phyloP scores from a whole-genome alignment of 2,888 invertebrate species.

The Idaea straminata region DNA sequence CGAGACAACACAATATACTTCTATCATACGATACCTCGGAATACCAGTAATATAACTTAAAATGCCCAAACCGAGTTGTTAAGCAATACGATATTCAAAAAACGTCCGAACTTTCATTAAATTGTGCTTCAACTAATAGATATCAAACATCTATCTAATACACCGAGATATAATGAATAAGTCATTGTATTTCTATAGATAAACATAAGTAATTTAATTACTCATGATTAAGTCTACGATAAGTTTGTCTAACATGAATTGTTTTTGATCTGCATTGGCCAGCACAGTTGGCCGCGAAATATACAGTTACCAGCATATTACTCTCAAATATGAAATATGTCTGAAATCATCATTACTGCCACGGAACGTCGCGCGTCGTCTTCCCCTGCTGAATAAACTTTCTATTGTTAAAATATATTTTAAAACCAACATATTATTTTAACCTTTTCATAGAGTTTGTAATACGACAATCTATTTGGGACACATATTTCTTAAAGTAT shows the following conservation, averaged over 20 bases:
- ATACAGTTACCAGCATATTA: background rate
- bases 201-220: background rate
- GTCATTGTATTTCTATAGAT: background rate
- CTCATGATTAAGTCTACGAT: background rate
- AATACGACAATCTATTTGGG: too few species aligned
- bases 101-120: background rate
- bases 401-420: too few species aligned
- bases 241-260: background rate
- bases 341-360: too few species aligned
- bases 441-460: too few species aligned
- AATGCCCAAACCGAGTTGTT: background rate
- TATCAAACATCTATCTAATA: background rate
- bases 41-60: background rate
- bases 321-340: too few species aligned
- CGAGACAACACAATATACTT: background rate
- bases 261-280: background rate
- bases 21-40: background rate
- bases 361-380: too few species aligned
- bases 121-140: background rate
- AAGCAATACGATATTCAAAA: background rate
- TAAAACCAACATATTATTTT: too few species aligned
- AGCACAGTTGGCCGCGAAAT: background rate
- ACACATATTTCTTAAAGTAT: too few species aligned
- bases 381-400: too few species aligned
- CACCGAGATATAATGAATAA: background rate